A percentile compares a stretch with the other conserved stretches of the same genome.
These are phyloP conservation scores for Thysanoteuthis rhombus DNA, from an alignment of 2,888 invertebrate genomes.

Conservation along the genomic window DNA sequence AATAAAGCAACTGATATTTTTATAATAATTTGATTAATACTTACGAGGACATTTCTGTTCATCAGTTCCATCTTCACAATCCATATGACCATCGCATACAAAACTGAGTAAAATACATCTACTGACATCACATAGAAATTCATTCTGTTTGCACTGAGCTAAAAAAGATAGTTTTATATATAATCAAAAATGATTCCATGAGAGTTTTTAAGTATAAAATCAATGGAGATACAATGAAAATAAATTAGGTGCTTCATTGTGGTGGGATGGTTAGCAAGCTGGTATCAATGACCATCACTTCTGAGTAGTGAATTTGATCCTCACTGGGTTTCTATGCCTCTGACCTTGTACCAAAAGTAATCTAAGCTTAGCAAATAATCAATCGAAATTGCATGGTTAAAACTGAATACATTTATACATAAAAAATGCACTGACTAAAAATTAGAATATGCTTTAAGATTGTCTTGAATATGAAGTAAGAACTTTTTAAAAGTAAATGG, in stretches of 20 bases:
- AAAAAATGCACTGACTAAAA: too few species aligned
- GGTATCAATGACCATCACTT: not conserved
- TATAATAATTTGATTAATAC: not conserved
- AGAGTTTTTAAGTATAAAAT: not conserved
- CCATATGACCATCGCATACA: not conserved
- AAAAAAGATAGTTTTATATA: not conserved
- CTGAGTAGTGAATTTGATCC: not conserved
- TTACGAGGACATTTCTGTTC: not conserved
- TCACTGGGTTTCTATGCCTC: not conserved
- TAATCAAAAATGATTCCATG: not conserved
- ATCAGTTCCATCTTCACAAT: not conserved
- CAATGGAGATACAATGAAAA: not conserved
- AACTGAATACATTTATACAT: too few species aligned
- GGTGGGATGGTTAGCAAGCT: not conserved
- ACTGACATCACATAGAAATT: not conserved
- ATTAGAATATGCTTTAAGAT: too few species aligned
- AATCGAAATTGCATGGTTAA: too few species aligned
- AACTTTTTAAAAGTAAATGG: too few species aligned
- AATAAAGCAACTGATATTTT: not conserved
- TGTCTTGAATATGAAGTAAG: too few species aligned
- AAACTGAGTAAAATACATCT: not conserved
- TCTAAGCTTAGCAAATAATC: not conserved
- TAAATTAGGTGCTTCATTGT: not conserved
- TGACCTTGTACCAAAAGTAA: not conserved
- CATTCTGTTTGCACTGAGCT: not conserved